Base-by-base conservation (phyloP, 2,888 invertebrate species). In the Oscheius sp. region DNA sequence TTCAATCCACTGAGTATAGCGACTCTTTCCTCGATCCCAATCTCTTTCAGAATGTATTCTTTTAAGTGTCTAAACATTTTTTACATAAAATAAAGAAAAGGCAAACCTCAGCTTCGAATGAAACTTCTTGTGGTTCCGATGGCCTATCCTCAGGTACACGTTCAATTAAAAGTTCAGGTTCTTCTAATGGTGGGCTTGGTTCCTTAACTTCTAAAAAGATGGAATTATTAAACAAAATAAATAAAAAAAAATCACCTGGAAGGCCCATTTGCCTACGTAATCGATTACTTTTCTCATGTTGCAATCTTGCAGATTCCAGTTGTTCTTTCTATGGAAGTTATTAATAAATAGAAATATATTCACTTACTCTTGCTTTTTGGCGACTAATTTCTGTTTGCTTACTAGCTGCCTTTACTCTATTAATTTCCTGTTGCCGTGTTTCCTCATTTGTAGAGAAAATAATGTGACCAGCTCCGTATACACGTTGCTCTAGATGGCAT, bases 401-500 rank as follows among this genome's bases (percentile, higher is more conserved):
- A 22, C 61, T 59, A 47, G 77, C 72, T 14, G 45, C 54, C 44
- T 68, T 44, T 17, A 70, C 71, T 17, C 14, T 38, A 22, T 72
- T 66, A 17, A 80, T 80, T 51, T 81, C 61, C 22, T 75, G 72
- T 33, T 68, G 49, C 20, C 82, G 67, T 33, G 78, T 78, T n/a
- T 80, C 82, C 22, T 77, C 78, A 47, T 80, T 68, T 12, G 56
- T 24, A 4, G 82, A 78, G 9, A 82, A 66, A 6, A 72, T 62
- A 50, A 81, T 72, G 30, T 82, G 82, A 1, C 82, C 82, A 2
- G 75, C 73, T 49, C 82, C 82, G 59, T 75, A 82, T 1, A 81
- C 78, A 0, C 82, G 73, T 47, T 78, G 80, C 38, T 80, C 77
- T 76, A 57, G 26, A 59, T 47, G 17, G 26, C 28, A 67, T 32